Percentiles rank a stretch among this genome's conserved stretches.
Evolutionary conservation across 2,888 invertebrate genomes (phyloP).

Genomic region (Chesias legatella): DNA sequence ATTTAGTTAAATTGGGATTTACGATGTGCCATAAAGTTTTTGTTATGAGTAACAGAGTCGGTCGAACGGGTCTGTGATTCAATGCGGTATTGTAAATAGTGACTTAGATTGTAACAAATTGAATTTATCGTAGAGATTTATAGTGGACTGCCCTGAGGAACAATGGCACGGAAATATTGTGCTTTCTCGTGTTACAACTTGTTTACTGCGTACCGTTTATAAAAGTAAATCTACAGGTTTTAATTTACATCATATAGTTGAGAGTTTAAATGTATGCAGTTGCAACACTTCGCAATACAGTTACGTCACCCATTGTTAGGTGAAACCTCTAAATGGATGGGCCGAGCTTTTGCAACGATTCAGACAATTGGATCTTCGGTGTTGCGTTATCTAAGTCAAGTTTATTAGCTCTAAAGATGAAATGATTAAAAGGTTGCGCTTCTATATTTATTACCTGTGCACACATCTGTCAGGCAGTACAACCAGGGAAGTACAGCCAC

Average conservation of each 20-base stretch:
- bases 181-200: no score
- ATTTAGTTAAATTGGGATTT: constrained; percentile 38
- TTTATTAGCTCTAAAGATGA: constrained; percentile 4
- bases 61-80: background rate
- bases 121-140: background rate
- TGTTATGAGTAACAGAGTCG: constrained; percentile 12
- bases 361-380: constrained; percentile 13
- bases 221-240: no score
- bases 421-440: no score
- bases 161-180: no score
- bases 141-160: no score
- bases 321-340: constrained; percentile 5
- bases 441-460: no score
- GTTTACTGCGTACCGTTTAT: no score
- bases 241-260: no score
- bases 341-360: constrained; percentile 13
- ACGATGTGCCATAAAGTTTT: constrained; percentile 21
- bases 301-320: constrained; percentile 19
- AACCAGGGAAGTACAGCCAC: no score
- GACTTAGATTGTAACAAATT: constrained; percentile 5
- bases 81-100: background rate
- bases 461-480: no score
- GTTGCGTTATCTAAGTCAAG: constrained; percentile 15
- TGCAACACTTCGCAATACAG: constrained; percentile 7
- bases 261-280: constrained; percentile 10